phyloP scores from a whole-genome alignment of 2,888 invertebrate species.

The Choristoneura rosaceana region DNA sequence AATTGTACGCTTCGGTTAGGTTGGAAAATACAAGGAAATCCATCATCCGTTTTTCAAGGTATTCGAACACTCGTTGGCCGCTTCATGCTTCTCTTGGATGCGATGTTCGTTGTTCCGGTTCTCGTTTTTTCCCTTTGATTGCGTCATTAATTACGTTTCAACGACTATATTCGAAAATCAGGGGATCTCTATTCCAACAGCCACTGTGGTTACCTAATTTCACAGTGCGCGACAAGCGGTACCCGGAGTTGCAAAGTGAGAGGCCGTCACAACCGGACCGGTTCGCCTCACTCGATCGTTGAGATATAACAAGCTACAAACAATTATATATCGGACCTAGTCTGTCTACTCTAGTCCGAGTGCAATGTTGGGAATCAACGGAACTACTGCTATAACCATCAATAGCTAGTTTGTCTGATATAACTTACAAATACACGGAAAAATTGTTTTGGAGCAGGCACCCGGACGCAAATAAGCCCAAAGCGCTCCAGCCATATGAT shows the following conservation, averaged over 20 bases:
- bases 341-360: constrained; percentile 51
- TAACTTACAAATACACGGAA: constrained; percentile 42
- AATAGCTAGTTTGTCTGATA: constrained; percentile 44
- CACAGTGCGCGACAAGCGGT: constrained; percentile 76
- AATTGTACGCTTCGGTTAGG: constrained; percentile 68
- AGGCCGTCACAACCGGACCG: constrained; percentile 83
- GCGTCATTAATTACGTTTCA: constrained; percentile 58
- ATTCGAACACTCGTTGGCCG: constrained; percentile 64
- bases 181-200: constrained; percentile 72
- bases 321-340: constrained; percentile 59
- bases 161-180: constrained; percentile 46
- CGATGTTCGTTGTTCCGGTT: constrained; percentile 33
- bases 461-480: constrained; percentile 79
- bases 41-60: constrained; percentile 79
- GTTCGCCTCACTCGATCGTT: constrained; percentile 75
- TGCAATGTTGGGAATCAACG: constrained; percentile 7
- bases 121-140: constrained; percentile 45
- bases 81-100: constrained; percentile 53
- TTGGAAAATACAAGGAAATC: constrained; percentile 84
- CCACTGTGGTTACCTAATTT: constrained; percentile 83
- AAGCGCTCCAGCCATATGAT: constrained; percentile 76
- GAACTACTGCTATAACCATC: constrained; percentile 55
- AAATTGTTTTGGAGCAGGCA: constrained; percentile 70
- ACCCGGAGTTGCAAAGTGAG: constrained; percentile 83
- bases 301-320: constrained; percentile 70